Conservation (phyloP, 2,113 vertebrate genomes). For the Prochilodus magdalenae region DNA sequence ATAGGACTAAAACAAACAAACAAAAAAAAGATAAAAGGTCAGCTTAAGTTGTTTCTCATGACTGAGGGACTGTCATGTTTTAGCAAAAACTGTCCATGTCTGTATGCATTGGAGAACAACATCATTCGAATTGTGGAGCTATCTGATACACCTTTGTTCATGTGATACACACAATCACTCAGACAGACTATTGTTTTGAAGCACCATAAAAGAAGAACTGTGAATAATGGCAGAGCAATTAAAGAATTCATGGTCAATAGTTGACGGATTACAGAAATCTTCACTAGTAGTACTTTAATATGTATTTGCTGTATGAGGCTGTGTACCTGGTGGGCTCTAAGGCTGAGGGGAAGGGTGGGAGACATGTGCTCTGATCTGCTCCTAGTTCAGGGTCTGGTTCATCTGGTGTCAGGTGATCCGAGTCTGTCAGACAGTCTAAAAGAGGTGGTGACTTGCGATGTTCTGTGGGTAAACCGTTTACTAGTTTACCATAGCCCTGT, state of each 20-base stretch:
- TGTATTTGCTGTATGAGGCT: background rate
- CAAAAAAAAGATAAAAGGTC: conserved; percentile 34
- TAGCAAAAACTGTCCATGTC: background rate
- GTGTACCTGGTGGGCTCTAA: conserved; percentile 80
- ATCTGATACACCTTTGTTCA: too few relatives aligned
- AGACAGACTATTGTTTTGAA: background rate
- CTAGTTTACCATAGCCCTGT: conserved; percentile 87
- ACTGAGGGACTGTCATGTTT: background rate
- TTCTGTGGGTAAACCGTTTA: conserved; percentile 88
- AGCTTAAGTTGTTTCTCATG: background rate
- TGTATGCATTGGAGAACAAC: too few relatives aligned
- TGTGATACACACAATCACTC: background rate
- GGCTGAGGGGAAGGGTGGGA: conserved; percentile 78
- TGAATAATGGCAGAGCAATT: too few relatives aligned
- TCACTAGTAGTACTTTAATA: background rate
- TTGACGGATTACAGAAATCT: background rate
- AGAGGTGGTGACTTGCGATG: conserved; percentile 90
- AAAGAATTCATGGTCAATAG: background rate
- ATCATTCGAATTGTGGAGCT: too few relatives aligned
- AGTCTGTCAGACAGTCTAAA: conserved; percentile 90
- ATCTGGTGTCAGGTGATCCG: conserved; percentile 87
- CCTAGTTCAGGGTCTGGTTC: conserved; percentile 87
- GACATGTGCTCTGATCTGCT: conserved; percentile 75
- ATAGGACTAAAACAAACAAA: conserved; percentile 85
- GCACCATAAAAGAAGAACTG: background rate